Conservation (phyloP, 1,140 invertebrate genomes). For the Agrilus planipennis region DNA sequence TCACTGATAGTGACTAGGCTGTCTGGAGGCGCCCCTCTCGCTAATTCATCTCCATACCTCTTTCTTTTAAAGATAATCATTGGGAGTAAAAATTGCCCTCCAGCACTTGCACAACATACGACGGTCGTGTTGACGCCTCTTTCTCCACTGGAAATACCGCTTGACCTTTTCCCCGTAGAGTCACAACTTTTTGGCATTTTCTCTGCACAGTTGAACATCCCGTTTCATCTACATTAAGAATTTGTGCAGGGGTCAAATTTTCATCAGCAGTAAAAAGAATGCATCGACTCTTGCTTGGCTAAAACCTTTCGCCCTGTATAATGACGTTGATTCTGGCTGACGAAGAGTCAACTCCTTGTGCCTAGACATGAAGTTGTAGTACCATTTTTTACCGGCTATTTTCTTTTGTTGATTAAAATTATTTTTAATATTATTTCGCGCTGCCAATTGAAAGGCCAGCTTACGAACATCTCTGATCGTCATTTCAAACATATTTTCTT, state of each 20-base stretch:
- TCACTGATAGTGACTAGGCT: slow-evolving; percentile 10
- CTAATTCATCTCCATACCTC: slow-evolving; percentile 4
- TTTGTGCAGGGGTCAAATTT: slow-evolving; percentile 17
- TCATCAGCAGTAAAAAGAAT: slow-evolving; percentile 20
- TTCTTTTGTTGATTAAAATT: slow-evolving; percentile 20
- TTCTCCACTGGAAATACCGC: slow-evolving; percentile 35
- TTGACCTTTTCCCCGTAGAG: slow-evolving; percentile 29
- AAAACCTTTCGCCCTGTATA: slow-evolving; percentile 18
- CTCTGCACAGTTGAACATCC: slow-evolving; percentile 9
- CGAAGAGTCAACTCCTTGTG: slow-evolving; percentile 16
- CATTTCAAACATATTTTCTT: slow-evolving; percentile 10
- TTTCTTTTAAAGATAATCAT: slow-evolving; percentile 24
- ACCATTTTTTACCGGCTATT: slow-evolving; percentile 19
- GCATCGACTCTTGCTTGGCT: slow-evolving; percentile 15
- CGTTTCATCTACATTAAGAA: slow-evolving; percentile 34
- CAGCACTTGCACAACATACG: slow-evolving; percentile 20
- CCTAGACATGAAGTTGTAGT: slow-evolving; percentile 18
- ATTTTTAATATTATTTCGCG: slow-evolving; percentile 17
- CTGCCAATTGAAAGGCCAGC: slow-evolving; percentile 22
- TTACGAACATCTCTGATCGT: slow-evolving; percentile 13
- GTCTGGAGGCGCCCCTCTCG: slow-evolving; percentile 8
- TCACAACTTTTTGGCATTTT: slow-evolving; percentile 1
- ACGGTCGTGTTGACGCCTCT: slow-evolving; percentile 33
- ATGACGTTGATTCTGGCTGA: slow-evolving; percentile 18
- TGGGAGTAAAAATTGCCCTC: slow-evolving; percentile 22